A percentile compares a stretch with the other conserved stretches of the same genome.
Evolutionary conservation across 1,140 invertebrate genomes (phyloP).

Genomic region (Drosophila kikkawai): DNA sequence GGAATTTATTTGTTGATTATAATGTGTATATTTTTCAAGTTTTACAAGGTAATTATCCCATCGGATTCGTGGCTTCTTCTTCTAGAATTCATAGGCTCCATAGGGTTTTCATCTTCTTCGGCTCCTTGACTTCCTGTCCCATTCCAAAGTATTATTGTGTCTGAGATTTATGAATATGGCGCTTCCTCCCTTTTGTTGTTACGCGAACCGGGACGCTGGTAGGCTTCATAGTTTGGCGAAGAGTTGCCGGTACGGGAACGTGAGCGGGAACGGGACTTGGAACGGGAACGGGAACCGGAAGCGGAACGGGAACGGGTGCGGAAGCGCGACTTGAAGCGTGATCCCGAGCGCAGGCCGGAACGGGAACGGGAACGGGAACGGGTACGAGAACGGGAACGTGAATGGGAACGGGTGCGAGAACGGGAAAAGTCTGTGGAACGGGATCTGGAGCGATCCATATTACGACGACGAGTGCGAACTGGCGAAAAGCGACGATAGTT

Average conservation of each 20-base stretch:
- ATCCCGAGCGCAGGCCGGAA: background rate
- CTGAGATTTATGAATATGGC: background rate
- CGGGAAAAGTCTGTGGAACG: background rate
- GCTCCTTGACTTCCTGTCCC: background rate
- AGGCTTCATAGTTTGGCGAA: slow-evolving; percentile 1
- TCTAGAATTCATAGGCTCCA: background rate
- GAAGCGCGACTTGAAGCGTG: background rate
- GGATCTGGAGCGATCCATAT: background rate
- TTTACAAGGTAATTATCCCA: background rate
- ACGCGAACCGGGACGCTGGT: slow-evolving; percentile 16
- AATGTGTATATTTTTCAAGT: background rate
- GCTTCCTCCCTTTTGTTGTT: background rate
- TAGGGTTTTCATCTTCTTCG: background rate
- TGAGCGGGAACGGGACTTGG: background rate
- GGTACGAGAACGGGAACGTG: background rate
- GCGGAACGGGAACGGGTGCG: background rate
- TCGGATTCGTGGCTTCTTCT: background rate
- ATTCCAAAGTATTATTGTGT: too few species aligned
- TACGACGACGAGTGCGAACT: background rate
- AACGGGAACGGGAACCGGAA: background rate
- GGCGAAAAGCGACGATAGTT: slow-evolving; percentile 50
- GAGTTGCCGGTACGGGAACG: background rate
- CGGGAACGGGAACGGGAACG: background rate
- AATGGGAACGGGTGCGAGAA: background rate
- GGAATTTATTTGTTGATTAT: background rate